Base-by-base conservation (phyloP, 2,113 vertebrate genomes). In the Puma concolor region DNA sequence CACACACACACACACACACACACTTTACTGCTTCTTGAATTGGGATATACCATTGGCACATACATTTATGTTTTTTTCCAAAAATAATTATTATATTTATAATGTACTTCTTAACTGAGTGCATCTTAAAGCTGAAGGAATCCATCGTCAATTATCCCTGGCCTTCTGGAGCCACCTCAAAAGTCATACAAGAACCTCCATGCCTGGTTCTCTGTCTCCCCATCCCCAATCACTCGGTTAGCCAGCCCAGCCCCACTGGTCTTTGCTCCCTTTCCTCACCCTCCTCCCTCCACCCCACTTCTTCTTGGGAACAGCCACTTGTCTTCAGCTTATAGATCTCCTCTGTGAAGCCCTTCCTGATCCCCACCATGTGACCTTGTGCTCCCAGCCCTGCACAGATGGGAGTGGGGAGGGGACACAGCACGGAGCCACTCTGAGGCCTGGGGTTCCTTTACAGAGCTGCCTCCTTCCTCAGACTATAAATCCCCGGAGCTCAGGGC, bases 41-140 rank as follows among this genome's bases (percentile, higher is more conserved):
- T 41, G 41, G 41, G 41, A 41, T 41, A 41, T 41, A 41, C 41
- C 41, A 41, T 41, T 41, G 41, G 41, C 41, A 41, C 41, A 41
- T 41, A 41, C 41, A 41, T 41, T 41, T 41, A 41, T 41, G 5
- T 41, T 41, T 41, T 41, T 41, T 41, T 41, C 41, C 41, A 41
- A 41, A 41, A 41, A 41, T 41, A 41, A 41, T 41, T 41, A 41
- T 41, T 6, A 41, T 41, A 41, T 41, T 41, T 41, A 41, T 41
- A 41, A 41, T 41, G 41, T 41, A 44, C 23, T 77, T 94, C 69
- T 52, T 54, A 93, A 23, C 13, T 15, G 60, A 90, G 19, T 72
- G 23, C 74, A 63, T 50, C 81, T 95, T 92, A 87, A 57, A 69
- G 29, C 38, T 38, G 10, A 86, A 93, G 36, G 85, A 90, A 66